Evolutionary conservation across 2,113 vertebrate genomes (phyloP).

Genomic region (Phainopepla nitens): DNA sequence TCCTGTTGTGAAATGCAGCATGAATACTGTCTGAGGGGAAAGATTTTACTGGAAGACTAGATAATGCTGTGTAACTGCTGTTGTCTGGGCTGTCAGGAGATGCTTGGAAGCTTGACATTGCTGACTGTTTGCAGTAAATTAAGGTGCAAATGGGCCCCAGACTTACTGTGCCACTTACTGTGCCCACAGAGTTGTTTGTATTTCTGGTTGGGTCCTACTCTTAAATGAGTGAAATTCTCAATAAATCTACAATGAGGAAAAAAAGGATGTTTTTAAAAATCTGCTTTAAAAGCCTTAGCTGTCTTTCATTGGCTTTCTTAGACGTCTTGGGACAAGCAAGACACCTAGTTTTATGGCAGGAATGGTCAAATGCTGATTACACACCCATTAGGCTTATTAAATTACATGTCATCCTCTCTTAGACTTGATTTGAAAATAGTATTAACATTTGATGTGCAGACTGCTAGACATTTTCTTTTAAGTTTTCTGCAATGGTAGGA

Average conservation of each 20-base stretch:
- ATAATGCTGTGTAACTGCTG: slow-evolving; percentile 53
- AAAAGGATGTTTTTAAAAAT: background rate
- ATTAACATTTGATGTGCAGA: background rate
- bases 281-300: background rate
- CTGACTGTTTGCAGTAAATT: slow-evolving; percentile 17
- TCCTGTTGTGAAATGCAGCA: slow-evolving; percentile 9
- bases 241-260: background rate
- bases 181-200: background rate
- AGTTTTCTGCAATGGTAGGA: background rate
- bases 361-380: background rate
- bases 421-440: slow-evolving; percentile 8
- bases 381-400: background rate
- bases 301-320: background rate
- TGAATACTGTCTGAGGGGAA: slow-evolving; percentile 1
- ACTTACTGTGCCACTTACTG: background rate
- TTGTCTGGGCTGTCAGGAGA: slow-evolving; percentile 41
- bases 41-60: slow-evolving; percentile 50
- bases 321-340: background rate
- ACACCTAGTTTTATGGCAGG: background rate
- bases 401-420: background rate
- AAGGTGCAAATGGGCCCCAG: background rate
- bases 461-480: background rate
- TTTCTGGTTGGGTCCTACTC: background rate
- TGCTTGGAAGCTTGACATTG: background rate
- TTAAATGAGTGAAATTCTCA: background rate